Base-by-base conservation (phyloP, 2,113 vertebrate species). In the Bujurquina vittata region DNA sequence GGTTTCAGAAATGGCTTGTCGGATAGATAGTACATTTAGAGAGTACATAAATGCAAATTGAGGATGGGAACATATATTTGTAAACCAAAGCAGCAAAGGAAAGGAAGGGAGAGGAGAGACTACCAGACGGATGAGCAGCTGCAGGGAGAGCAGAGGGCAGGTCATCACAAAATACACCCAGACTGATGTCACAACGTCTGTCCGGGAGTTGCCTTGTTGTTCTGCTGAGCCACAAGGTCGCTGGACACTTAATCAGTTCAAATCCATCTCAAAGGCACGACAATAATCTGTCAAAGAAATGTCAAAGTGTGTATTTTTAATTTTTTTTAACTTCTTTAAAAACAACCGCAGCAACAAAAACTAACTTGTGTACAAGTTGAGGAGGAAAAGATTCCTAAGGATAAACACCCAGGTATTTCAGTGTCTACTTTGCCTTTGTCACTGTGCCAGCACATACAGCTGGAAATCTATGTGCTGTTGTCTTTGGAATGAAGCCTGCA, bases 381-480 rank as follows among this genome's bases (percentile, higher is more conserved):
- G 0, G n/a, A 17, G 10, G 67, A 77, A 80, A 15, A 40, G 26
- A 6, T 29, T 73, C 86, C 22, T 55, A 5, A 62, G 61, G 23
- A 73, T 3, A 75, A 73, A 83, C 49, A 81, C 76, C 20, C 54
- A 63, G 62, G 74, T 76, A 60, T 81, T 61, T 65, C n/a, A 77
- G 22, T 65, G 49, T 84, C 61, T 77, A 5, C 61, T 87, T 43
- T 89, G 74, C 17, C 20, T 67, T 74, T 65, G 80, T 77, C 14
- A 73, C 11, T 0, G 43, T 83, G 83, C 79, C 81, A 84, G 73
- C 65, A 65, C 59, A 2, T 7, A 37, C 33, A 84, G 73, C 77
- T 60, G 81, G 81, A 60, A 73, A 89, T 88, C 87, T 86, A 80
- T 89, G 88, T 85, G 84, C 69, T 89, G 87, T 92, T 90, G 88